These are phyloP conservation scores for Andrena cerasifolii DNA, from an alignment of 1,140 invertebrate genomes.

Conservation along the genomic window DNA sequence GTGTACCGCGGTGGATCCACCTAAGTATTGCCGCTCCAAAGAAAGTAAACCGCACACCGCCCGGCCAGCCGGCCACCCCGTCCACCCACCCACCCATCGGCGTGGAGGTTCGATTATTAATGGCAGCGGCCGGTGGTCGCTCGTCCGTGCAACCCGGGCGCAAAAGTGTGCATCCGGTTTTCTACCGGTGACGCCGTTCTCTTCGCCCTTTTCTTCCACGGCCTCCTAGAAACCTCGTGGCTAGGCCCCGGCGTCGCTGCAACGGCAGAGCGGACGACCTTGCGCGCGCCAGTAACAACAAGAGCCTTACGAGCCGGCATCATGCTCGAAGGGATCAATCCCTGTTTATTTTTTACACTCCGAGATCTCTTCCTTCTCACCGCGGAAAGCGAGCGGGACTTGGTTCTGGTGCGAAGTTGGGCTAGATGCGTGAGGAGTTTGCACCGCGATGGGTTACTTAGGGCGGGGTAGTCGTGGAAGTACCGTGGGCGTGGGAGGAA, in stretches of 20 bases:
- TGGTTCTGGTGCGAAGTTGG: not conserved
- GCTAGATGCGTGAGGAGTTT: no score
- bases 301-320: slow-evolving; percentile 29
- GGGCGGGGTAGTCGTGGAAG: no score
- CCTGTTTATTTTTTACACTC: not conserved
- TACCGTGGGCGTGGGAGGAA: no score
- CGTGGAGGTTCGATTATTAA: slow-evolving; percentile 71
- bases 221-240: slow-evolving; percentile 41
- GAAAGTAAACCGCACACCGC: slow-evolving; percentile 58
- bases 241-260: slow-evolving; percentile 56
- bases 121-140: slow-evolving; percentile 64
- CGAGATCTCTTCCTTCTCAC: not conserved
- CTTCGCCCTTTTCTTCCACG: slow-evolving; percentile 15
- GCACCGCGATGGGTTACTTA: no score
- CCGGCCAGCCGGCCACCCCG: not conserved
- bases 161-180: slow-evolving; percentile 73
- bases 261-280: slow-evolving; percentile 66
- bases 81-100: slow-evolving; percentile 37
- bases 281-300: slow-evolving; percentile 52
- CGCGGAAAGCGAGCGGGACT: not conserved
- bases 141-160: slow-evolving; percentile 57
- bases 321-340: slow-evolving; percentile 23
- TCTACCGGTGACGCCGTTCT: slow-evolving; percentile 41
- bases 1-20: slow-evolving; percentile 36
- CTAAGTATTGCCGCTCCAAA: slow-evolving; percentile 59